Percentiles rank a stretch among this genome's conserved stretches.
Evolutionary conservation across 1,140 invertebrate species (phyloP).

Genomic region (Drosophila willistoni): DNA sequence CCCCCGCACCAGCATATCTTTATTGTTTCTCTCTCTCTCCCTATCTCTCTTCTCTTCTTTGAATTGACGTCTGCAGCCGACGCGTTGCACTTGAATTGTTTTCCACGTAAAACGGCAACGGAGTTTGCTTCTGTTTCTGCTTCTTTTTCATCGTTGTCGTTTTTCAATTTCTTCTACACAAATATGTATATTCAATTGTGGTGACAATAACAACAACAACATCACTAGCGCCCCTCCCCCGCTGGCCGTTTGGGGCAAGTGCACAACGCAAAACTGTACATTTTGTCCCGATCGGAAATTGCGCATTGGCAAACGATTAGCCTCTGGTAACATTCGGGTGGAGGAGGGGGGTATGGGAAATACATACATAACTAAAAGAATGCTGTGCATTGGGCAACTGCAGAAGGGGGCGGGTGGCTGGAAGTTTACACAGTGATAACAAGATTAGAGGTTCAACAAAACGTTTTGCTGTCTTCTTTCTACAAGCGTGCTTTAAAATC

Average conservation of each 20-base stretch:
- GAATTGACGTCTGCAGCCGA: not conserved
- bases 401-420: not conserved
- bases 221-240: too few species aligned
- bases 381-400: not conserved
- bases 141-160: too few species aligned
- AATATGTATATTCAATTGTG: constrained; percentile 42
- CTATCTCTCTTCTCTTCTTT: constrained; percentile 12
- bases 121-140: not conserved
- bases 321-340: not conserved
- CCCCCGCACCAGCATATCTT: constrained; percentile 11
- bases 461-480: not conserved
- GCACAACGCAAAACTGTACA: constrained; percentile 33
- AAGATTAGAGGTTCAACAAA: constrained; percentile 11
- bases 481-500: not conserved
- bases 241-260: constrained; percentile 32
- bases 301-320: constrained; percentile 2
- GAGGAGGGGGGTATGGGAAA: too few species aligned
- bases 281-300: constrained; percentile 9
- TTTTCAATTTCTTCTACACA: constrained; percentile 31
- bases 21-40: constrained; percentile 17
- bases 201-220: not conserved
- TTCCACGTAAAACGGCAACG: constrained; percentile 10
- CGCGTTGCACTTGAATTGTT: constrained; percentile 66
- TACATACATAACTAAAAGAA: too few species aligned
- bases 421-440: constrained; percentile 12